Evolutionary conservation across 1,140 invertebrate species (phyloP).

Genomic region (Drosophila chauvacae): DNA sequence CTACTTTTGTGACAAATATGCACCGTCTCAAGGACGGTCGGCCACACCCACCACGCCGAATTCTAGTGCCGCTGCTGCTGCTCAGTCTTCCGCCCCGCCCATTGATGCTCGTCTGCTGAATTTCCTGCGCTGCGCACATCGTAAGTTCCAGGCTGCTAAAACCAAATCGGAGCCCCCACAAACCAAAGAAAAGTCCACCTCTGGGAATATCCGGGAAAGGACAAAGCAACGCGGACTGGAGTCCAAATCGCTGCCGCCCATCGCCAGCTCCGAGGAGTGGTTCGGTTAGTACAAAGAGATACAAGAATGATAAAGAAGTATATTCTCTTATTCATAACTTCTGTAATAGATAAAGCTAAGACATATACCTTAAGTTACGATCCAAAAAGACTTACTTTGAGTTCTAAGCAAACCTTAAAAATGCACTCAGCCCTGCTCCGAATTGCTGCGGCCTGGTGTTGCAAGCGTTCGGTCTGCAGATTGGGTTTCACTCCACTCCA

Average conservation of each 20-base stretch:
- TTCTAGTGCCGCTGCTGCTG: background rate
- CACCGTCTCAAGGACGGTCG: conserved; percentile 15
- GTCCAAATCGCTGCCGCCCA: conserved; percentile 49
- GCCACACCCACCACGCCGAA: background rate
- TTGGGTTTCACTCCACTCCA: conserved; percentile 22
- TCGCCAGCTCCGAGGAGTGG: conserved; percentile 72
- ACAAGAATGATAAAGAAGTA: background rate
- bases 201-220: conserved; percentile 25
- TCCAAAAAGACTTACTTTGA: background rate
- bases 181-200: conserved; percentile 50
- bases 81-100: conserved; percentile 28
- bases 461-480: conserved; percentile 24
- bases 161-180: conserved; percentile 29
- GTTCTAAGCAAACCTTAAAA: conserved; percentile 21
- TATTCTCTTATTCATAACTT: background rate
- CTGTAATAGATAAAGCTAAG: background rate
- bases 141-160: conserved; percentile 62
- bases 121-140: conserved; percentile 66
- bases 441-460: conserved; percentile 31
- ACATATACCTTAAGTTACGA: background rate
- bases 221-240: conserved; percentile 17
- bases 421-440: conserved; percentile 36
- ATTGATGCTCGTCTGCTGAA: conserved; percentile 70
- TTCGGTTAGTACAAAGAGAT: conserved; percentile 70
- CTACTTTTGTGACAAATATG: conserved; percentile 78